Percentiles rank a stretch among this genome's conserved stretches.
Conservation (phyloP, 2,888 invertebrate genomes). For the Drosophila eohydei region DNA sequence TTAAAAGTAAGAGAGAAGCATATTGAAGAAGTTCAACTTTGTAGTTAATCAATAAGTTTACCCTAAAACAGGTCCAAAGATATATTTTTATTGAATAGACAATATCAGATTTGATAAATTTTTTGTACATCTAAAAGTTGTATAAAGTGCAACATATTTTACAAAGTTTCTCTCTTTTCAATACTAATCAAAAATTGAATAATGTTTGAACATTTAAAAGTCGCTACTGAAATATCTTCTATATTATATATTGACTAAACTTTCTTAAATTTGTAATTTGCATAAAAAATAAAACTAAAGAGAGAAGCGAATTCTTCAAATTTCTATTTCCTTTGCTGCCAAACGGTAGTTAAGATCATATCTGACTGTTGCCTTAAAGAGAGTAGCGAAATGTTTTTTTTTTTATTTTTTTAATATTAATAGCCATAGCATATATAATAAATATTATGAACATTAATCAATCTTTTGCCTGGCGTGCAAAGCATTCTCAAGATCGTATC, state of each 20-base stretch:
- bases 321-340: slow-evolving; percentile 1
- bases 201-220: neutral
- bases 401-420: neutral
- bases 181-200: neutral
- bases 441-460: slow-evolving; percentile 8
- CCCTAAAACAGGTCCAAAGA: too few species aligned
- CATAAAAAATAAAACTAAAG: neutral
- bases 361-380: neutral
- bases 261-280: neutral
- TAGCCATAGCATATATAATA: neutral
- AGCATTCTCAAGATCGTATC: slow-evolving; percentile 24
- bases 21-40: neutral
- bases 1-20: neutral
- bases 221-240: neutral
- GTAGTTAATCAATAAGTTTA: neutral
- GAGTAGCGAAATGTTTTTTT: neutral
- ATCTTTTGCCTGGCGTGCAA: slow-evolving; percentile 21
- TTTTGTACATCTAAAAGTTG: too few species aligned
- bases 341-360: slow-evolving; percentile 11
- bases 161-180: neutral
- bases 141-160: neutral
- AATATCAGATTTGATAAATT: too few species aligned
- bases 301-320: neutral
- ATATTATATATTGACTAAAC: too few species aligned
- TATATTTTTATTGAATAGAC: too few species aligned